A percentile compares a stretch with the other conserved stretches of the same genome.
Evolutionary conservation across 2,888 invertebrate species (phyloP).

Genomic region (Lamproptera curius): DNA sequence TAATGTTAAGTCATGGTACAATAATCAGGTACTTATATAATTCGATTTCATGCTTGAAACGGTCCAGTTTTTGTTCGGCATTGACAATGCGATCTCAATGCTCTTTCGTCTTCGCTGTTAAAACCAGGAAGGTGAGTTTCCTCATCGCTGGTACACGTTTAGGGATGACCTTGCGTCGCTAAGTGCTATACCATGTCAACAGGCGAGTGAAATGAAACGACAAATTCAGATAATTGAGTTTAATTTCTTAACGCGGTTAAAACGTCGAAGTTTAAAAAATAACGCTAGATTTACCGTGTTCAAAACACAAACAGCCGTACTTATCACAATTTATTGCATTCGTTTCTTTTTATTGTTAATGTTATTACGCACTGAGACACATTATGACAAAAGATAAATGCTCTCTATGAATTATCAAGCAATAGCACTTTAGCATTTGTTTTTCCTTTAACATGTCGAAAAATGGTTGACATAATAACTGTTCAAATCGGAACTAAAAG

Average conservation of each 20-base stretch:
- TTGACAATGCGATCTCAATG: constrained; percentile 56
- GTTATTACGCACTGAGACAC: not conserved
- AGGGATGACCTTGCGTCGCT: constrained; percentile 20
- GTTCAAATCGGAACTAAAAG: too few relatives aligned
- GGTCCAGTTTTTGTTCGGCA: constrained; percentile 56
- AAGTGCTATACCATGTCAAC: constrained; percentile 2
- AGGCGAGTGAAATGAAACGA: constrained; percentile 16
- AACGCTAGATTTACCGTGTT: constrained; percentile 29
- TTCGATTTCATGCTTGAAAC: constrained; percentile 56
- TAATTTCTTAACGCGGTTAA: constrained; percentile 42
- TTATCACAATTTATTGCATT: constrained; percentile 27
- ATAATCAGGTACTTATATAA: constrained; percentile 65
- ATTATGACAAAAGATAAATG: too few relatives aligned
- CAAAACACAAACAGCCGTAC: constrained; percentile 32
- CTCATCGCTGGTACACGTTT: constrained; percentile 29
- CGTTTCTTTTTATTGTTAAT: not conserved
- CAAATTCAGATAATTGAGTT: constrained; percentile 43
- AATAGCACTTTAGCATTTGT: too few relatives aligned
- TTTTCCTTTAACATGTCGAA: too few relatives aligned
- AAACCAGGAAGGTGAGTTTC: constrained; percentile 43
- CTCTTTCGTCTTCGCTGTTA: constrained; percentile 35
- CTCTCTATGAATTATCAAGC: too few relatives aligned
- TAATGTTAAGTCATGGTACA: constrained; percentile 55
- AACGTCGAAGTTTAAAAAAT: constrained; percentile 31
- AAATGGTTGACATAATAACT: too few relatives aligned